phyloP scores from a whole-genome alignment of 2,888 invertebrate genomes.

The Pherbina coryleti region DNA sequence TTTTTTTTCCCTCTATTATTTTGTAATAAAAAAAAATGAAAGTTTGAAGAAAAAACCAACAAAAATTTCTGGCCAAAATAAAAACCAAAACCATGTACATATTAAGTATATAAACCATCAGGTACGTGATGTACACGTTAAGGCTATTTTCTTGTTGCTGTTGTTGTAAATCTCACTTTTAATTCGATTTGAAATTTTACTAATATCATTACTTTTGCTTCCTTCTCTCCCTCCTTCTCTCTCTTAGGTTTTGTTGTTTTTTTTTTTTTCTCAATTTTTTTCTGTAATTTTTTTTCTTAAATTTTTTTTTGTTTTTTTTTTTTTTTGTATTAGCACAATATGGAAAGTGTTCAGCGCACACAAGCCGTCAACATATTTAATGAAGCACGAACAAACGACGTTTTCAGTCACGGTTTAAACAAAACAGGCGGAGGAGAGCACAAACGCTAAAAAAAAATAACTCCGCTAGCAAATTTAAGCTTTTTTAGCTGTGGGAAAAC shows the following conservation, averaged over 20 bases:
- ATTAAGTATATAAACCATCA: not conserved
- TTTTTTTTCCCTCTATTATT: not conserved
- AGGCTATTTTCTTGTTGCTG: slow-evolving; percentile 16
- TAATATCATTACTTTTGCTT: too few relatives aligned
- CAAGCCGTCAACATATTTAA: not conserved
- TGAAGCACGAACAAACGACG: slow-evolving; percentile 10
- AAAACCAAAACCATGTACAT: not conserved
- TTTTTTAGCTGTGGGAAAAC: not conserved
- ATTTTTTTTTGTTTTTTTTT: not conserved
- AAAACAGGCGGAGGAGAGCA: not conserved
- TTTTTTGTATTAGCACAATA: slow-evolving; percentile 24
- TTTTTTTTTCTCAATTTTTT: not conserved
- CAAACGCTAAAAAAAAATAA: not conserved
- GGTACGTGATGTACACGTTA: not conserved
- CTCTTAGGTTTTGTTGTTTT: not conserved
- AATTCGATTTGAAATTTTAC: not conserved
- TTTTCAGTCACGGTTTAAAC: not conserved
- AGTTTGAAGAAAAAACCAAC: not conserved
- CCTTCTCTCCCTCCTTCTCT: not conserved
- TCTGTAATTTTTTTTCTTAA: not conserved
- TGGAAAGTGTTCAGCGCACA: slow-evolving; percentile 30
- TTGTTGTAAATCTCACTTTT: slow-evolving; percentile 5
- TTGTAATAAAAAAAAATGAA: not conserved
- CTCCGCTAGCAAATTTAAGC: not conserved
- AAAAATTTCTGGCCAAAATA: not conserved